Evolutionary conservation across 2,888 invertebrate genomes (phyloP).

Genomic region (Melanargia galathea): DNA sequence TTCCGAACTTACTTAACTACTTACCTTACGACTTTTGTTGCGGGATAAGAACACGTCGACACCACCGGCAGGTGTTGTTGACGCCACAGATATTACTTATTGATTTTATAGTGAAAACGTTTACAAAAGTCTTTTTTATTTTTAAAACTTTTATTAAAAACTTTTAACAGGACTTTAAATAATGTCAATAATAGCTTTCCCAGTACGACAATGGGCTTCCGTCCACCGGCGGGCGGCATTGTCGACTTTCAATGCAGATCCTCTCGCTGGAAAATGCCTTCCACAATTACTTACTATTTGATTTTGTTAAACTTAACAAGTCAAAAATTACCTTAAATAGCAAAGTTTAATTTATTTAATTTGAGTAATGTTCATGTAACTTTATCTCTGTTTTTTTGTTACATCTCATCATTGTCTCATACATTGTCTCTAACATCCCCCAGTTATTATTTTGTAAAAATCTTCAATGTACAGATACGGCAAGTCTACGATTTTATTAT

Average conservation of each 20-base stretch:
- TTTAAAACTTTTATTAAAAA: too few relatives aligned
- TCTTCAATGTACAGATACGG: too few relatives aligned
- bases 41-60: neutral
- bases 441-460: too few relatives aligned
- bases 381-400: too few relatives aligned
- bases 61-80: constrained; percentile 9
- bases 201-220: constrained; percentile 73
- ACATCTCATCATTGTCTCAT: too few relatives aligned
- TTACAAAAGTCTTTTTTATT: constrained; percentile 38
- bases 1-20: neutral
- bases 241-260: constrained; percentile 67
- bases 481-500: too few relatives aligned
- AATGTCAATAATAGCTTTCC: constrained; percentile 78
- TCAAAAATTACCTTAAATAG: constrained; percentile 61
- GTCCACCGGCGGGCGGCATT: constrained; percentile 71
- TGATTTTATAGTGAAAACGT: constrained; percentile 34
- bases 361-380: constrained; percentile 4
- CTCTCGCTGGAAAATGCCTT: constrained; percentile 71
- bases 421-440: too few relatives aligned
- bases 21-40: neutral
- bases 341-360: constrained; percentile 31
- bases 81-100: constrained; percentile 31
- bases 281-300: constrained; percentile 69
- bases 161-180: constrained; percentile 74
- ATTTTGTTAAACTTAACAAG: constrained; percentile 63